phyloP scores from a whole-genome alignment of 2,113 vertebrate species.

The Paramormyrops kingsleyae region DNA sequence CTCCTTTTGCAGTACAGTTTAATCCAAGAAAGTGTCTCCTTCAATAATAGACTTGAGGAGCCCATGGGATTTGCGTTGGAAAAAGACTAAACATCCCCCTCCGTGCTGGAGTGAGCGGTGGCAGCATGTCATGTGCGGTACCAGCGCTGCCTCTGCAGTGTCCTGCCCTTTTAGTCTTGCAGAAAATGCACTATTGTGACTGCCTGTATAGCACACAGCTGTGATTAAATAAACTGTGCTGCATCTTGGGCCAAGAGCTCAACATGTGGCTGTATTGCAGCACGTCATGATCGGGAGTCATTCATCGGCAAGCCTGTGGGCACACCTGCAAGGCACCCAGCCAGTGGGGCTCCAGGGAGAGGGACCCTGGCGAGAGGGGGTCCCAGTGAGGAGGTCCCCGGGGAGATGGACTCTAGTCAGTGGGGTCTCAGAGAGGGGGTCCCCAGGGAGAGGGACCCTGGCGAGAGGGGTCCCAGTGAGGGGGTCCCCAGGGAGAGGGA shows the following conservation, averaged over 20 bases:
- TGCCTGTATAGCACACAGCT: not conserved
- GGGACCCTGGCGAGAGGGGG: not conserved
- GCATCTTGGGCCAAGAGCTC: not conserved
- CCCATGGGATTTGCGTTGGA: conserved; percentile 26
- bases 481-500: not conserved
- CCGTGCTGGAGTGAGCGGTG: conserved; percentile 22
- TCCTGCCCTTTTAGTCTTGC: conserved; percentile 23
- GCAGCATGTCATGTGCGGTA: conserved; percentile 22
- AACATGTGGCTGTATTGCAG: not conserved
- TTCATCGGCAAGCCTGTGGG: not conserved
- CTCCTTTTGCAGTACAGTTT: conserved; percentile 32
- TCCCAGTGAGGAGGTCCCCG: not conserved
- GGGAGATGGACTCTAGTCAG: not conserved
- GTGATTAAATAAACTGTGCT: not conserved
- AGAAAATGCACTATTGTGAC: conserved; percentile 18
- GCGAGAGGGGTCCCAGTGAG: not conserved
- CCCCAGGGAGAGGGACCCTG: not conserved
- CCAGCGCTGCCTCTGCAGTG: conserved; percentile 17
- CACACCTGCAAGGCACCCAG: not conserved
- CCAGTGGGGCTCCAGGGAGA: not conserved
- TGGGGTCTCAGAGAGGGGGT: not conserved
- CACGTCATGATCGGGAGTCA: not conserved
- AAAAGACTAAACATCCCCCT: conserved; percentile 23
- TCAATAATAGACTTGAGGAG: conserved; percentile 32
- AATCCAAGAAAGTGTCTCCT: conserved; percentile 32